phyloP scores from a whole-genome alignment of 2,797 vertebrate genomes.

The Neosalanx taihuensis region DNA sequence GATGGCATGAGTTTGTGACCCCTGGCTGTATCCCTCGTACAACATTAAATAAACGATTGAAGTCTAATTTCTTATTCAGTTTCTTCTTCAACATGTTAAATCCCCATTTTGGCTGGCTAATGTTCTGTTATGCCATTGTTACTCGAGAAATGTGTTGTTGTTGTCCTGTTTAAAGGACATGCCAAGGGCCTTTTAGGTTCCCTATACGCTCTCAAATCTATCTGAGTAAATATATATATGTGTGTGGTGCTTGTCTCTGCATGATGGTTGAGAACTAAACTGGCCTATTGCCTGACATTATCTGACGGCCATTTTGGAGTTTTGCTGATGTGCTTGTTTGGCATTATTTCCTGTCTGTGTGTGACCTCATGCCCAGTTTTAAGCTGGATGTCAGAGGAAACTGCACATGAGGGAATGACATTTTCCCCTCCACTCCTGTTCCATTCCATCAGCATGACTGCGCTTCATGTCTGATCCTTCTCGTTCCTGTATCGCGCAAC shows the following conservation, averaged over 20 bases:
- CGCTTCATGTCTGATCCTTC: constrained; percentile 6
- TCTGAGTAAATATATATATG: constrained; percentile 35
- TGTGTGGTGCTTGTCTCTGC: constrained; percentile 49
- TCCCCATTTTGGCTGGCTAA: constrained; percentile 10
- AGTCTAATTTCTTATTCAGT: constrained; percentile 15
- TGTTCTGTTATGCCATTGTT: constrained; percentile 23
- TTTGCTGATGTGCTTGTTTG: constrained; percentile 27
- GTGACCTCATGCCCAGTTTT: constrained; percentile 24
- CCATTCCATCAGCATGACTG: constrained; percentile 35
- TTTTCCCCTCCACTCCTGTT: constrained; percentile 20
- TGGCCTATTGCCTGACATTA: constrained; percentile 22
- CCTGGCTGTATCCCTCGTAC: too few relatives aligned
- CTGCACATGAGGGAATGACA: background rate
- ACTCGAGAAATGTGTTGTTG: constrained; percentile 9
- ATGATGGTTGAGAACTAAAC: constrained; percentile 39
- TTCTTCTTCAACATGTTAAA: background rate
- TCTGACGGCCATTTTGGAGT: constrained; percentile 15
- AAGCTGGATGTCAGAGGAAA: constrained; percentile 7
- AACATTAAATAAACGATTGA: too few relatives aligned
- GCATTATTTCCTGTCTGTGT: constrained; percentile 34
- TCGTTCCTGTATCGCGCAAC: background rate
- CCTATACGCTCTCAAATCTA: constrained; percentile 3
- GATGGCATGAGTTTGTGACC: too few relatives aligned
- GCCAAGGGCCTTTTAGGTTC: constrained; percentile 17
- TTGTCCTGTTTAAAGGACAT: constrained; percentile 38